phyloP scores from a whole-genome alignment of 2,113 vertebrate genomes.

The Progne subis region DNA sequence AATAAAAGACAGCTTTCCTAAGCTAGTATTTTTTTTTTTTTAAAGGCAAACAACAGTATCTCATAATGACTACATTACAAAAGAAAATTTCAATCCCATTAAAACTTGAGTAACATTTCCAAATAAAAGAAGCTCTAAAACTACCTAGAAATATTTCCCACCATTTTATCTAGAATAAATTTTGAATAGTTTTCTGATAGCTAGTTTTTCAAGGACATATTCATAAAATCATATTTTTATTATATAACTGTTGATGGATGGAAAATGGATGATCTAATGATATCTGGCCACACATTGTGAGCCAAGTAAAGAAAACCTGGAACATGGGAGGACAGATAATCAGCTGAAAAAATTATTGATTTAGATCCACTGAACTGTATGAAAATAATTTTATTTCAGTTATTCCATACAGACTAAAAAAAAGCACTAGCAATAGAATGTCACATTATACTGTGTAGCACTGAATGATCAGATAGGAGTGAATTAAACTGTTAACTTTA shows the following conservation, averaged over 20 bases:
- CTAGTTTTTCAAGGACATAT: background rate
- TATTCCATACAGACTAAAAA: background rate
- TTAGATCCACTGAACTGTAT: background rate
- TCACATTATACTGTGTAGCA: background rate
- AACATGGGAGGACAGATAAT: background rate
- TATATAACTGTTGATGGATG: background rate
- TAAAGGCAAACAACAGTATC: background rate
- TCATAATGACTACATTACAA: background rate
- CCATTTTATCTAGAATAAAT: background rate
- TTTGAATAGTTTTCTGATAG: background rate
- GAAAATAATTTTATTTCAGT: background rate
- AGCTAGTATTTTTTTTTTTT: slow-evolving; percentile 5
- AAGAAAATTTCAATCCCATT: background rate
- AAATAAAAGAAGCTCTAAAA: background rate
- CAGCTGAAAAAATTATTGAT: background rate
- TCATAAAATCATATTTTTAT: background rate
- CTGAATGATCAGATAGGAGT: background rate
- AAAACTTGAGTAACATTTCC: slow-evolving; percentile 5
- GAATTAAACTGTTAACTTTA: background rate
- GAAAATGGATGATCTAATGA: background rate
- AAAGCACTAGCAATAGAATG: background rate
- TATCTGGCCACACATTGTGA: background rate
- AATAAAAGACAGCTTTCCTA: background rate
- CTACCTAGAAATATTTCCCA: background rate
- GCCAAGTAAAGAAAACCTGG: background rate